Evolutionary conservation across 1,140 invertebrate species (phyloP), one percentile per base, ranked within the genome.

Genomic region (Pseudomyrmex gracilis): DNA sequence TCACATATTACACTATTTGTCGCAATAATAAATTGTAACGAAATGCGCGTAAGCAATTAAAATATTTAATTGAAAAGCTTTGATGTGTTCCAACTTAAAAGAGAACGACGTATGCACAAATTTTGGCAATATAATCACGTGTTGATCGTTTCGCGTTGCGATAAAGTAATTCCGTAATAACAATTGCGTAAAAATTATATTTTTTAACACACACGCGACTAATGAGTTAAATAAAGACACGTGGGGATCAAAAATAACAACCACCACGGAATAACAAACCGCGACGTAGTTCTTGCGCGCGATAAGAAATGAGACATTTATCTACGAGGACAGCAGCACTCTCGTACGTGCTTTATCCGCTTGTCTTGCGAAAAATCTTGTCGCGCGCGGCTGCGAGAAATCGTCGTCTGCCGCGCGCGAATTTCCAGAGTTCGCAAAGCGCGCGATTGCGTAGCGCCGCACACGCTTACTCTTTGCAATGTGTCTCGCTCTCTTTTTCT

Each of bases 391-490:
- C 47, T 77, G 24, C 61, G 61, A 77, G 47, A 20, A 80, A 64
- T 82, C 55, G 68, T 22, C 58, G 68, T 17, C 53, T 61, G 47
- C 55, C 55, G 20, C 47, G 76, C 43, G 76, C 43, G 55, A 73
- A 85, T 73, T 73, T 51, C 24, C 45, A 49, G 58, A 34, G n/a
- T 61, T 49, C 10, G 17, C 7, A 45, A 58, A 58, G 45, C 58
- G 51, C 90, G 88, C 88, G 90, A 91, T 91, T 90, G 86, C 90
- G 85, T 88, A 91, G 34, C 89, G 85, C 90, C 80, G 76, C 85
- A 77, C 57, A 7, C 73, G 45, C 51, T 58, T 55, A 55, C 53
- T 58, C 58, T 82, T 82, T 60, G 77, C 77, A 78, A 76, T 34
- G 34, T 34, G 34, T 34, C 34, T 34, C 34, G 24, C 24, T 34